A percentile compares a stretch with the other conserved stretches of the same genome.
phyloP scores from a whole-genome alignment of 2,797 vertebrate species.

The Malurus leucopterus region DNA sequence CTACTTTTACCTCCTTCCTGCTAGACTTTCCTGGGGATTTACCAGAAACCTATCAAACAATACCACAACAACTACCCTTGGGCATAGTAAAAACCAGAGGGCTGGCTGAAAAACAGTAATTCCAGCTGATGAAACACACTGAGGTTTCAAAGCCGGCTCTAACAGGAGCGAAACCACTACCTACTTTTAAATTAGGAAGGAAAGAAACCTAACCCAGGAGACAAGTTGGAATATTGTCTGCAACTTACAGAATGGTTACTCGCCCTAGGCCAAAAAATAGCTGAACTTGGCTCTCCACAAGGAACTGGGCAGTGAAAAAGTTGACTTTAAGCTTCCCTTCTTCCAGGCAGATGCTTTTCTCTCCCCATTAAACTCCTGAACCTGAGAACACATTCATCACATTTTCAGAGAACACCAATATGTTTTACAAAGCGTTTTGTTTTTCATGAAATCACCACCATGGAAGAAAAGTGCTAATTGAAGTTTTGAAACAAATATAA shows the following conservation, averaged over 20 bases:
- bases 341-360: not conserved
- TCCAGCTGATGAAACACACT: not conserved
- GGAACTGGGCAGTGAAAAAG: not conserved
- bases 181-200: not conserved
- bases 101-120: not conserved
- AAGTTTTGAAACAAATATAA: not conserved
- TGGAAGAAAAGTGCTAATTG: not conserved
- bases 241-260: not conserved
- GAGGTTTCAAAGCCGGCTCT: not conserved
- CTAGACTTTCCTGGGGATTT: not conserved
- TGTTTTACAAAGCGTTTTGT: not conserved
- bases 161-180: not conserved
- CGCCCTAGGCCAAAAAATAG: not conserved
- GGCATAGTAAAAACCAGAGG: not conserved
- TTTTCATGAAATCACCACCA: not conserved
- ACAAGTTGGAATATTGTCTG: not conserved
- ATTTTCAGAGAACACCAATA: not conserved
- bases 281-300: not conserved
- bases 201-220: not conserved
- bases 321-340: not conserved
- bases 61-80: not conserved
- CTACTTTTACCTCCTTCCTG: not conserved
- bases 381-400: not conserved
- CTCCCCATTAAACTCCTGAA: not conserved
- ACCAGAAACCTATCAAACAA: not conserved